Evolutionary conservation across 1,140 invertebrate genomes (phyloP), one percentile per base, ranked within the genome.

Genomic region (Drosophila insularis): DNA sequence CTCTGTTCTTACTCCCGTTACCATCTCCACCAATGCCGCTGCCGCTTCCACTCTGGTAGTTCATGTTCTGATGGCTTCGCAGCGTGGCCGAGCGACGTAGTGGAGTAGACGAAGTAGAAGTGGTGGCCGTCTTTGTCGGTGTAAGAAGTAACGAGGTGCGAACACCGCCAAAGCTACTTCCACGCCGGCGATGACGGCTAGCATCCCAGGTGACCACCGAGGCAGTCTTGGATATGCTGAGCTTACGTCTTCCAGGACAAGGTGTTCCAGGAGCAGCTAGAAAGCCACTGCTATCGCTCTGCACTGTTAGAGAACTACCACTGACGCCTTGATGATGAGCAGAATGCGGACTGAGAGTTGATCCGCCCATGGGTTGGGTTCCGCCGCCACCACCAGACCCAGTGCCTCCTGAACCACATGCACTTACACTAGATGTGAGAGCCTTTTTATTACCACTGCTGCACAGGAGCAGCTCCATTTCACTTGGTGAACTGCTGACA

Each of bases 161-260:
- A 0, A 93, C 93, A 7, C 93, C 93, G 23, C 94, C 94, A 73
- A 94, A 94, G 90, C 94, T 95, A 5, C 94, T 94, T 61, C 93
- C 92, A 39, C 93, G 91, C 13, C 92, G 73, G 2, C 92, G 85
- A 68, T 93, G 93, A 35, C 93, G 92, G 63, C 92, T 92, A 65
- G 93, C 92, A 56, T 95, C 94, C 94, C 94, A 95, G 14, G 94
- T 95, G 1, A 95, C 94, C 73, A 95, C 90, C 11, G 91, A 91
- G 17, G 90, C 90, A 5, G 89, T 91, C 63, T 92, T 92, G 21
- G 91, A 87, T 4, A 91, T 89, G 62, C 91, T 92, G 4, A 91
- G 59, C 59, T 92, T 91, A 11, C 90, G 69, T 21, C 81, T 64
- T 0, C 78, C 72, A 0, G 82, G 77, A 40, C 85, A 85, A 0